These are phyloP conservation scores for Steinernema scapterisci DNA, from an alignment of 2,888 invertebrate species.

Conservation along the genomic window DNA sequence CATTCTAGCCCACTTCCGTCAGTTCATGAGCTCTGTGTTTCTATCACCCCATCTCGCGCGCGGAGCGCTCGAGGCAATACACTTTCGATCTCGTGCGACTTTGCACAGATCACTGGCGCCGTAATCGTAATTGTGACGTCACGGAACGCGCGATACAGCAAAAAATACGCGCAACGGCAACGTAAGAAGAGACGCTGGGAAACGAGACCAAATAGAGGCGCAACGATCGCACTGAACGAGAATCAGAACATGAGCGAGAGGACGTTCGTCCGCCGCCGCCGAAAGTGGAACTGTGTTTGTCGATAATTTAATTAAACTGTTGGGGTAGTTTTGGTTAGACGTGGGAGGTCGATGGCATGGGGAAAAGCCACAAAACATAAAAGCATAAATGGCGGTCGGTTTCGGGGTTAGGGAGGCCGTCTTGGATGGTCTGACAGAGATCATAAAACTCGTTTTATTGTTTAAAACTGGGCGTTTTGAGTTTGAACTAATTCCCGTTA, in stretches of 20 bases:
- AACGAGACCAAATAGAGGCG: no score
- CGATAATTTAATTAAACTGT: constrained; percentile 26
- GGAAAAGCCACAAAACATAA: background rate
- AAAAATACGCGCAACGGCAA: background rate
- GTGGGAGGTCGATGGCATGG: background rate
- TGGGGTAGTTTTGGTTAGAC: background rate
- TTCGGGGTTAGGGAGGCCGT: no score
- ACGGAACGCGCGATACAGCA: background rate
- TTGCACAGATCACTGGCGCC: background rate
- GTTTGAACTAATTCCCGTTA: no score
- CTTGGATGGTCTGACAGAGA: constrained; percentile 2
- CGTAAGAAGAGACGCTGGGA: background rate
- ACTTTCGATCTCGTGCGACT: constrained; percentile 7
- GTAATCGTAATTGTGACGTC: constrained; percentile 9
- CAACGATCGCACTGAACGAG: no score
- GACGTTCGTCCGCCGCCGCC: background rate
- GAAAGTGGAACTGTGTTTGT: constrained; percentile 23
- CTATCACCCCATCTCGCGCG: no score
- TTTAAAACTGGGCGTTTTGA: no score
- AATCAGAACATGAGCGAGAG: no score
- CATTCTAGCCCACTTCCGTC: no score
- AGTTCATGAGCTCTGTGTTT: no score
- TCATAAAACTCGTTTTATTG: background rate
- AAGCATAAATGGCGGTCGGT: background rate
- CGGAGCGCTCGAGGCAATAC: no score